Evolutionary conservation across 2,888 invertebrate genomes (phyloP), one percentile per base, ranked within the genome.

Genomic region (Drosophila ochracea): DNA sequence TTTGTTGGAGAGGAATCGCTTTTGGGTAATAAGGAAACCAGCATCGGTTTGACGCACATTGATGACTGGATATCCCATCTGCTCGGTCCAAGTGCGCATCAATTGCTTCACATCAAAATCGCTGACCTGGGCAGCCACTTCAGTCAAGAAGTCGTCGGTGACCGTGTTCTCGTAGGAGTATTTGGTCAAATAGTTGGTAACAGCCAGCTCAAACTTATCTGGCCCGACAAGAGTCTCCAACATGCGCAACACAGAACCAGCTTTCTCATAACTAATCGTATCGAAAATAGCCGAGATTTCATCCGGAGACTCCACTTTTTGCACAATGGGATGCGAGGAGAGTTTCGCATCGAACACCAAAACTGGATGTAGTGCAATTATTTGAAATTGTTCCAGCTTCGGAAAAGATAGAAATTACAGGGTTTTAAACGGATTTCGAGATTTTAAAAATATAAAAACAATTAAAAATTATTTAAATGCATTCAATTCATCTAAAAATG

Each of bases 241-340:
- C 98, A 98, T 98, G 53, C 97, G 94, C 58, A 98, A 94, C 3
- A 98, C 94, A 0, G 98, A 96, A 0, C 97, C 95, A 11, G 98
- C 98, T 96, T 98, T 98, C 82, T 95, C 95, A 91, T 99, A 99
- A 0, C 98, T 97, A 72, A 99, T 98, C 0, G 95, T 93, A 92
- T 98, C 98, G 91, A 98, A 99, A 62, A 98, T 96, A 76, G 97
- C 96, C 0, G 97, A 97, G 68, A 99, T 98, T 94, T 98, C 96
- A 92, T 97, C 96, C 0, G 98, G 98, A 63, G 97, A 96, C 11
- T 94, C 94, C 9, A 98, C 98, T 2, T 94, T 95, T 92, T 97
- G 96, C 4, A 98, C 96, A 73, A 99, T 98, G 0, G 98, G 97
- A 94, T 98, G 98, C 1, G 98, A 97, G 61, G 96, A 96, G 4